Evolutionary conservation across 2,888 invertebrate species (phyloP).

Genomic region (Clepsis dumicolana): DNA sequence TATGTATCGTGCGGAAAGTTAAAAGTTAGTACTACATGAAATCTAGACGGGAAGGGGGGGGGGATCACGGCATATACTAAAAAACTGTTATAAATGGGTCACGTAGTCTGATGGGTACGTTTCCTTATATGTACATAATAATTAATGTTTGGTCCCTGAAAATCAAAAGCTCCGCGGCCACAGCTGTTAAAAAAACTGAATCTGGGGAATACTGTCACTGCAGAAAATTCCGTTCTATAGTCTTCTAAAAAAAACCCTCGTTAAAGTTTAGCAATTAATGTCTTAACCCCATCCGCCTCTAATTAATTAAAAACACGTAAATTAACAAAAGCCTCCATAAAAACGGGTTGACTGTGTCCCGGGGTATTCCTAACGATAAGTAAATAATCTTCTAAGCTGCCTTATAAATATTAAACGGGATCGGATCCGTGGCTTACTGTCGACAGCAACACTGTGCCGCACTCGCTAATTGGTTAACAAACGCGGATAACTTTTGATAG

Average conservation of each 20-base stretch:
- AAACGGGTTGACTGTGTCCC: slow-evolving; percentile 10
- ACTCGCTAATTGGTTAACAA: not conserved
- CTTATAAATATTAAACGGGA: slow-evolving; percentile 37
- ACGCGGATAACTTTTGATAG: not conserved
- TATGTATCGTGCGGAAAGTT: too few relatives aligned
- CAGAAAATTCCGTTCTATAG: too few relatives aligned
- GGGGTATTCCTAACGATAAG: slow-evolving; percentile 31
- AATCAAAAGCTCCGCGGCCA: too few relatives aligned
- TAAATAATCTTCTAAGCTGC: slow-evolving; percentile 25
- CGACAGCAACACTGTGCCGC: not conserved
- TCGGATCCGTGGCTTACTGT: slow-evolving; percentile 6
- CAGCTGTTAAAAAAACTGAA: too few relatives aligned
- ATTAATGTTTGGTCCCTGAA: too few relatives aligned
- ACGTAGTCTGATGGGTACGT: too few relatives aligned
- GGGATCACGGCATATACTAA: too few relatives aligned
- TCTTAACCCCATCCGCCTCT: slow-evolving; percentile 7
- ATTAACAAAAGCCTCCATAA: slow-evolving; percentile 28
- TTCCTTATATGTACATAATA: too few relatives aligned
- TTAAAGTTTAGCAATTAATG: slow-evolving; percentile 12
- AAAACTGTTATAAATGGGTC: too few relatives aligned
- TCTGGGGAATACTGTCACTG: too few relatives aligned
- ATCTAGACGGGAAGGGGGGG: too few relatives aligned
- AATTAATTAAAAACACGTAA: slow-evolving; percentile 30
- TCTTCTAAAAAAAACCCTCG: not conserved
- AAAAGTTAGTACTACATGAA: too few relatives aligned